These are phyloP conservation scores for Sorex araneus DNA, from an alignment of 2,113 vertebrate species.

Conservation along the genomic window DNA sequence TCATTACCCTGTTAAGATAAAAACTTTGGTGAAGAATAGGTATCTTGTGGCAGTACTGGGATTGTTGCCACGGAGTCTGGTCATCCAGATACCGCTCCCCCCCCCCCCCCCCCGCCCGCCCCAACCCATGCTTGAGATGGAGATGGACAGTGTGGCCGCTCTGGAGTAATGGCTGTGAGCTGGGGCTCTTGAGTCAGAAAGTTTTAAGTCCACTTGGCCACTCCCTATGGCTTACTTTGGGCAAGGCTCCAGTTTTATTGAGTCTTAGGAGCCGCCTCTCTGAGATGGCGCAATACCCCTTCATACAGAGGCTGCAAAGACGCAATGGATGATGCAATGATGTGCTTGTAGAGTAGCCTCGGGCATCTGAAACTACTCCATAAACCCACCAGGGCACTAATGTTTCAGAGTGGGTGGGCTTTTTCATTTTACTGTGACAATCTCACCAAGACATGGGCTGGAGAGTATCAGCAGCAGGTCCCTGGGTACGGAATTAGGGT, in stretches of 20 bases:
- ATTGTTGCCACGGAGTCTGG: neutral
- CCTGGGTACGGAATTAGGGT: neutral
- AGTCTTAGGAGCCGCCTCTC: neutral
- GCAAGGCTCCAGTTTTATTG: neutral
- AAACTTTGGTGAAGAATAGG: slow-evolving; percentile 13
- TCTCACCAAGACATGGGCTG: neutral
- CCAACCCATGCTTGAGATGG: neutral
- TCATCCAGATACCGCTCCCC: fast-evolving
- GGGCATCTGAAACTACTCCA: neutral
- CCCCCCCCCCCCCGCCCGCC: no score
- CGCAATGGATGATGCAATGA: neutral
- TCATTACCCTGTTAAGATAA: slow-evolving; percentile 13
- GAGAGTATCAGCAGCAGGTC: neutral
- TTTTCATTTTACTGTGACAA: neutral
- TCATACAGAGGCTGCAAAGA: neutral
- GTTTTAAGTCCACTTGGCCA: neutral
- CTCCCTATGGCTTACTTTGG: neutral
- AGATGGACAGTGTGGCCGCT: neutral
- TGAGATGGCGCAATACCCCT: neutral
- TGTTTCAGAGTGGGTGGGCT: neutral
- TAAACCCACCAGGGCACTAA: neutral
- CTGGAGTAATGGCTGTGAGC: neutral
- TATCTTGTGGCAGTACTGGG: neutral
- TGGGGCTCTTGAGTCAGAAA: neutral
- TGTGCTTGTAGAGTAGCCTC: neutral